Percentiles rank a stretch among this genome's conserved stretches.
These are phyloP conservation scores for Larimichthys crocea DNA, from an alignment of 2,113 vertebrate genomes.

Conservation along the genomic window DNA sequence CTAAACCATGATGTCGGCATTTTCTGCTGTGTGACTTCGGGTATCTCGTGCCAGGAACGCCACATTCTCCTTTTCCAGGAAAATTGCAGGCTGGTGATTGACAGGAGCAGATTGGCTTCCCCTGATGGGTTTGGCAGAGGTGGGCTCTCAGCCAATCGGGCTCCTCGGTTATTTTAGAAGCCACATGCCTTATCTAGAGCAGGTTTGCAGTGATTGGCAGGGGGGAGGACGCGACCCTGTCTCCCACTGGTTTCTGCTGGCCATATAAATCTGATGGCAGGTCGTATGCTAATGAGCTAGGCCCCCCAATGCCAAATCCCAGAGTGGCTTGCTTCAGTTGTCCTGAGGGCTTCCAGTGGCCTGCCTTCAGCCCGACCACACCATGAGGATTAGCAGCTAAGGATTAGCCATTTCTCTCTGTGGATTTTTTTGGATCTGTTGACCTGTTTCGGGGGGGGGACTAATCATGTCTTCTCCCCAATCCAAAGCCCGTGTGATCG, in stretches of 20 bases:
- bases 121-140: slow-evolving; percentile 60
- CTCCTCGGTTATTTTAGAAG: slow-evolving; percentile 92
- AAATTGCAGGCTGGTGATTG: slow-evolving; percentile 86
- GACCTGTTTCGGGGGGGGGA: slow-evolving; percentile 69
- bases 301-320: slow-evolving; percentile 75
- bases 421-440: slow-evolving; percentile 60
- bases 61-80: slow-evolving; percentile 84
- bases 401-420: slow-evolving; percentile 64
- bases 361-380: slow-evolving; percentile 82
- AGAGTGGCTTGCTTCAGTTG: slow-evolving; percentile 55
- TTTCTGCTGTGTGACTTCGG: slow-evolving; percentile 48
- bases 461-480: slow-evolving; percentile 88
- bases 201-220: slow-evolving; percentile 86
- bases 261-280: slow-evolving; percentile 85
- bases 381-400: slow-evolving; percentile 84
- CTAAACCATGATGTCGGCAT: slow-evolving; percentile 55
- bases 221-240: slow-evolving; percentile 77
- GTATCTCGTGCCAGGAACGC: slow-evolving; percentile 52
- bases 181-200: slow-evolving; percentile 90
- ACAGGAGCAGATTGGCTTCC: slow-evolving; percentile 83
- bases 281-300: slow-evolving; percentile 85
- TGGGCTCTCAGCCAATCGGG: slow-evolving; percentile 88
- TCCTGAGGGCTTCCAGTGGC: slow-evolving; percentile 68
- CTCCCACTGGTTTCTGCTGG: slow-evolving; percentile 82
- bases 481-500: slow-evolving; percentile 93